A percentile compares a stretch with the other conserved stretches of the same genome.
phyloP scores from a whole-genome alignment of 1,140 invertebrate species.

The Epicauta chinensis region DNA sequence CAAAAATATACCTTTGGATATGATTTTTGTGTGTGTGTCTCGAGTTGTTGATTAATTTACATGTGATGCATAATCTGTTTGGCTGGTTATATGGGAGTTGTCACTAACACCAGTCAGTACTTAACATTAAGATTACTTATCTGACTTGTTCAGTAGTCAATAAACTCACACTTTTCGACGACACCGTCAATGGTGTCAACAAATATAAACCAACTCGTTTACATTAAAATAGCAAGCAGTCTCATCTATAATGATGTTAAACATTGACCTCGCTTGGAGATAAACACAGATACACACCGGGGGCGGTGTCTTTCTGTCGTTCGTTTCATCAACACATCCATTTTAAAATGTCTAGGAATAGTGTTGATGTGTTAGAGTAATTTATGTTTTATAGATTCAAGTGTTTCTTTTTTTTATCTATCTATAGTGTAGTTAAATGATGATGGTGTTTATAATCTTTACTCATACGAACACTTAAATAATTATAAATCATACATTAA shows the following conservation, averaged over 20 bases:
- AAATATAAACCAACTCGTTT: slow-evolving; percentile 32
- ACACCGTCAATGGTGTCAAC: slow-evolving; percentile 23
- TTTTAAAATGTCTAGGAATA: neutral
- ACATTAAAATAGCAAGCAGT: slow-evolving; percentile 21
- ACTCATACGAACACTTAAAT: slow-evolving; percentile 12
- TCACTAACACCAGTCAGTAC: slow-evolving; percentile 27
- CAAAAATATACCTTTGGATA: too few relatives aligned
- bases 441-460: slow-evolving; percentile 6
- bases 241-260: slow-evolving; percentile 6
- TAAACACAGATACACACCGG: slow-evolving; percentile 19
- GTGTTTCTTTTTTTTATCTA: slow-evolving; percentile 6
- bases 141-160: slow-evolving; percentile 22
- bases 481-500: slow-evolving; percentile 11
- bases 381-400: slow-evolving; percentile 17
- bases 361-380: slow-evolving; percentile 19
- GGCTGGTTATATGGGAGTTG: slow-evolving; percentile 12
- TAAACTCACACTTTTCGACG: slow-evolving; percentile 23
- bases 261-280: slow-evolving; percentile 19
- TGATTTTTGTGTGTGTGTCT: too few relatives aligned
- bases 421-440: too few relatives aligned
- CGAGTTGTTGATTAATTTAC: too few relatives aligned
- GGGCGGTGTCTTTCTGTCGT: neutral
- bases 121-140: slow-evolving; percentile 27
- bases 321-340: too few relatives aligned
- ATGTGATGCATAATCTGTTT: too few relatives aligned